Conservation (phyloP, 1,140 invertebrate genomes). For the Campodea augens region DNA sequence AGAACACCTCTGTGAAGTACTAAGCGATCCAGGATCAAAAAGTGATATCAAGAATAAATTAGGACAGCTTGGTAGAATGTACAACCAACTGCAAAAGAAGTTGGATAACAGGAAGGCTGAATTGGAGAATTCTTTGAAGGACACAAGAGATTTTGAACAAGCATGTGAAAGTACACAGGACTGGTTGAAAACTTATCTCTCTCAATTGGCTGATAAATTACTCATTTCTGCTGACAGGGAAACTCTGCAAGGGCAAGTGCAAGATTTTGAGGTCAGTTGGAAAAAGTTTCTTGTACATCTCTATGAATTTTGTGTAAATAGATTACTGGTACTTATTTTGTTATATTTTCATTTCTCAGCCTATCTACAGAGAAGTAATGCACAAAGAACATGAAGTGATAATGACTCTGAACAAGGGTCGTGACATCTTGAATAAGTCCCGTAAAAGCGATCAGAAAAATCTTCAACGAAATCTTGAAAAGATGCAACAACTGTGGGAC, state of each 20-base stretch:
- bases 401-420: conserved; percentile 80
- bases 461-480: conserved; percentile 52
- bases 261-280: conserved; percentile 51
- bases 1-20: conserved; percentile 60
- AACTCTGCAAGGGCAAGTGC: conserved; percentile 64
- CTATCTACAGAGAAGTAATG: conserved; percentile 70
- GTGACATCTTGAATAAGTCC: conserved; percentile 44
- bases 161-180: conserved; percentile 66
- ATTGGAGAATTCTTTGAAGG: conserved; percentile 62
- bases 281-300: background rate
- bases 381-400: conserved; percentile 82
- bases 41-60: conserved; percentile 80
- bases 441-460: conserved; percentile 25
- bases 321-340: background rate
- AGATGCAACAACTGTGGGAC: conserved; percentile 75
- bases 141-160: conserved; percentile 67
- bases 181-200: conserved; percentile 64
- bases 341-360: conserved; percentile 23
- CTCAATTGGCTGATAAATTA: conserved; percentile 46
- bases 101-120: conserved; percentile 74
- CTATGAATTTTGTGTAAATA: background rate
- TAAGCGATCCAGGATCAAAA: conserved; percentile 75
- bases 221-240: conserved; percentile 69
- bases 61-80: conserved; percentile 56
- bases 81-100: conserved; percentile 69